A percentile compares a stretch with the other conserved stretches of the same genome.
phyloP scores from a whole-genome alignment of 2,113 vertebrate species.

The Microtus oregoni region DNA sequence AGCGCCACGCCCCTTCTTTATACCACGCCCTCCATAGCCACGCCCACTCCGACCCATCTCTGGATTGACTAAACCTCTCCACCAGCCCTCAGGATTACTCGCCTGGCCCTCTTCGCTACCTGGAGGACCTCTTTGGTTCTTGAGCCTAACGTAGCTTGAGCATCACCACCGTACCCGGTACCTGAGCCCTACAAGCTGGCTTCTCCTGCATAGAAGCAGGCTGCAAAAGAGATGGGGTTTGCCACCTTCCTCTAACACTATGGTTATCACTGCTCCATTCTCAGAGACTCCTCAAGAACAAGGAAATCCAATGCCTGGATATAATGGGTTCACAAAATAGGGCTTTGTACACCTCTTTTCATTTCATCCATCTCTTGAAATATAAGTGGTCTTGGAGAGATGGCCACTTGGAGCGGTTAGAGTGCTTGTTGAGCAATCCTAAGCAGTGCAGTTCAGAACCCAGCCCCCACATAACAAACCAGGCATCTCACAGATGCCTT shows the following conservation, averaged over 20 bases:
- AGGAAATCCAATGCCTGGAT: background rate
- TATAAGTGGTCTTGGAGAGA: background rate
- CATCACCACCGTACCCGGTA: background rate
- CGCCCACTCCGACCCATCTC: background rate
- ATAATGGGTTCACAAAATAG: background rate
- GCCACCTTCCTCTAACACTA: fast-evolving
- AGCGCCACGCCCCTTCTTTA: background rate
- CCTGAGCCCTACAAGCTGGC: background rate
- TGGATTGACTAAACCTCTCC: background rate
- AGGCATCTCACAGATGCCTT: background rate
- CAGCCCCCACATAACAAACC: background rate
- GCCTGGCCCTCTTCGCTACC: background rate
- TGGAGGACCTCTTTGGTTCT: background rate
- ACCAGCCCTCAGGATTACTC: background rate
- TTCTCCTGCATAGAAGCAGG: fast-evolving
- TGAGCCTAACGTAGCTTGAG: background rate
- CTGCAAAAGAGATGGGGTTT: fast-evolving
- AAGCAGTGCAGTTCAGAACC: background rate
- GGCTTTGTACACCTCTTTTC: background rate
- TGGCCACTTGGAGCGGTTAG: background rate
- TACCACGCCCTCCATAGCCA: background rate
- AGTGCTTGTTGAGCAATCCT: background rate
- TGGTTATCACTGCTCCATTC: fast-evolving
- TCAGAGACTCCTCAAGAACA: background rate
- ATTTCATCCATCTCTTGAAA: background rate